Conservation (phyloP, 30 jellyfish, hydroid and myxozoan species). For the Calvadosia cruxmelitensis region DNA sequence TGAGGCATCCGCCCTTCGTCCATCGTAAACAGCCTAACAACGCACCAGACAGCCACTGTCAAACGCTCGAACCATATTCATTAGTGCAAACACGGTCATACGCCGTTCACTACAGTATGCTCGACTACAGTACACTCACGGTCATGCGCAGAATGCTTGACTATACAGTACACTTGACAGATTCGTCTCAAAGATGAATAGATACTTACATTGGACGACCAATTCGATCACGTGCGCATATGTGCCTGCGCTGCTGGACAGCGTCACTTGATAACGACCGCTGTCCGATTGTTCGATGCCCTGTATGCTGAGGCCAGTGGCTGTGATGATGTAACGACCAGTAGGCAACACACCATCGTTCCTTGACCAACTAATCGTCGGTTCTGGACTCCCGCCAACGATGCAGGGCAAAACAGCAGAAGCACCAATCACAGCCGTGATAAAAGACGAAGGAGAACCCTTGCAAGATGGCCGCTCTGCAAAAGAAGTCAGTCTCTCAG, state of each 20-base stretch:
- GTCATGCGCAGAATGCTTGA: no score
- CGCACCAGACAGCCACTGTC: no score
- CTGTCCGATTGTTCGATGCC: constrained; percentile 36
- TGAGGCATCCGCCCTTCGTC: no score
- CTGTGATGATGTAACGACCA: constrained; percentile 44
- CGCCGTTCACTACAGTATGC: no score
- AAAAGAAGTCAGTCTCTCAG: no score
- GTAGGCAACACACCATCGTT: constrained; percentile 27
- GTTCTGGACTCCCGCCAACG: constrained; percentile 72
- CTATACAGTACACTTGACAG: no score
- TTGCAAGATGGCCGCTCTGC: constrained; percentile 15
- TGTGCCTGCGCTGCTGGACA: constrained; percentile 45
- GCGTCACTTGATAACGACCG: constrained; percentile 80
- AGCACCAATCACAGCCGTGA: constrained; percentile 31
- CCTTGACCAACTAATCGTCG: constrained; percentile 58
- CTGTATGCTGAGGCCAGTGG: constrained; percentile 49
- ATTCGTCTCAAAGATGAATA: no score
- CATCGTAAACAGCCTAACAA: no score
- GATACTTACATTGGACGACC: constrained; percentile 51
- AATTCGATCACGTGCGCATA: constrained; percentile 28
- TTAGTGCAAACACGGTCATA: no score
- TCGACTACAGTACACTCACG: no score
- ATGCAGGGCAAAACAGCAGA: constrained; percentile 64
- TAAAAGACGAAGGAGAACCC: not conserved
- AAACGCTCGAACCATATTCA: no score